These are phyloP conservation scores for Xiphophorus maculatus DNA, from an alignment of 2,113 vertebrate species.

Conservation along the genomic window DNA sequence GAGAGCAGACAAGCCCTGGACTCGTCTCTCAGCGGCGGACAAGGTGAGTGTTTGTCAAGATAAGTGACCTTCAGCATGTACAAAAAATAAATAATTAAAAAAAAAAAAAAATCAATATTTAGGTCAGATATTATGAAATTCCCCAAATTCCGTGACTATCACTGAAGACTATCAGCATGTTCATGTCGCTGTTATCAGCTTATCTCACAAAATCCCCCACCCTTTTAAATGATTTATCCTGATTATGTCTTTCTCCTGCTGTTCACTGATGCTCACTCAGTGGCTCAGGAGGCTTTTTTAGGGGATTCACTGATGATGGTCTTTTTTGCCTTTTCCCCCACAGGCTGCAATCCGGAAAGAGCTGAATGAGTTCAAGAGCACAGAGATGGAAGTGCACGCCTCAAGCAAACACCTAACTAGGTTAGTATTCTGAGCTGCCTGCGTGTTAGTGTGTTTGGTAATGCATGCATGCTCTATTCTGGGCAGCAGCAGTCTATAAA, in stretches of 20 bases:
- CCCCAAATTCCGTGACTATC: background rate
- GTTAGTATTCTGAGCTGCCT: slow-evolving; percentile 75
- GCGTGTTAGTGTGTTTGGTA: slow-evolving; percentile 5
- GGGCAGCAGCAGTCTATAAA: slow-evolving; percentile 62
- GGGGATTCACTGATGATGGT: slow-evolving; percentile 36
- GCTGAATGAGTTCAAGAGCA: slow-evolving; percentile 99
- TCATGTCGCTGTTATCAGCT: slow-evolving; percentile 26
- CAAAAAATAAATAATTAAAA: background rate
- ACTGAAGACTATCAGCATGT: background rate
- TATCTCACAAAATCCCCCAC: slow-evolving; percentile 23
- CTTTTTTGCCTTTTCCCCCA: slow-evolving; percentile 17
- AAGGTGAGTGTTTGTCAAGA: slow-evolving; percentile 81
- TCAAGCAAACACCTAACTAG: slow-evolving; percentile 99
- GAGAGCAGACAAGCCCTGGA: slow-evolving; percentile 98
- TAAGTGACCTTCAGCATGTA: background rate
- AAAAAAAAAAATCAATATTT: slow-evolving; percentile 9
- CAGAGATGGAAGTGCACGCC: slow-evolving; percentile 98
- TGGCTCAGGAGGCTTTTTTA: slow-evolving; percentile 18
- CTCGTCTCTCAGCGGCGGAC: slow-evolving; percentile 94
- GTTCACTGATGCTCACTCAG: slow-evolving; percentile 12
- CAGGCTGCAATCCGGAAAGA: slow-evolving; percentile 98
- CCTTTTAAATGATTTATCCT: slow-evolving; percentile 9
- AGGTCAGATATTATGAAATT: slow-evolving; percentile 10
- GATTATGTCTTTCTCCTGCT: slow-evolving; percentile 21
- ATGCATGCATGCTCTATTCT: slow-evolving; percentile 56